phyloP scores from a whole-genome alignment of 2,888 invertebrate species.

The Tridacna gigas region DNA sequence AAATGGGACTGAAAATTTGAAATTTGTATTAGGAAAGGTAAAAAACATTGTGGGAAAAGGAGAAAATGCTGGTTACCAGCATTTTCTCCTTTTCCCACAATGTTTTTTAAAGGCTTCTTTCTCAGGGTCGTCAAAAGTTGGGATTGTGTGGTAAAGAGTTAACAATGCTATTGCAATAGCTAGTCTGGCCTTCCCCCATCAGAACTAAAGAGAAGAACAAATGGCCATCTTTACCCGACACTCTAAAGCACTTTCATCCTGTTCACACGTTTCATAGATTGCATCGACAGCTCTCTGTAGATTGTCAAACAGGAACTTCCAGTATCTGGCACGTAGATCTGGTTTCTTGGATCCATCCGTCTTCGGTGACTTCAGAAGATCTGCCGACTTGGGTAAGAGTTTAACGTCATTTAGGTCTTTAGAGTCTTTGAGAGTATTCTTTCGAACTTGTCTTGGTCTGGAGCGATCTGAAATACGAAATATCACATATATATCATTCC shows the following conservation, averaged over 20 bases:
- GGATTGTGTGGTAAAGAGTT: no score
- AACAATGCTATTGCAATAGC: no score
- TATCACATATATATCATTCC: no score
- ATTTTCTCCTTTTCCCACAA: no score
- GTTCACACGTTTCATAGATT: slow-evolving; percentile 97
- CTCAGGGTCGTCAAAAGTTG: no score
- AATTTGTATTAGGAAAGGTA: no score
- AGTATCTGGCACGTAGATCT: slow-evolving; percentile 95
- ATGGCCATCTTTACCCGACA: slow-evolving; percentile 87
- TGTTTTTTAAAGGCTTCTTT: no score
- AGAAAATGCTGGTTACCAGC: no score
- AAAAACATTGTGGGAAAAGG: no score
- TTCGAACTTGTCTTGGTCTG: slow-evolving; percentile 58
- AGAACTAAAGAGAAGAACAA: no score
- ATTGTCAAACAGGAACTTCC: slow-evolving; percentile 98
- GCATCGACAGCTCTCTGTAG: slow-evolving; percentile 96
- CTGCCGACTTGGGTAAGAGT: slow-evolving; percentile 57
- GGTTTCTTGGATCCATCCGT: slow-evolving; percentile 78
- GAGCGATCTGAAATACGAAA: slow-evolving; percentile 61
- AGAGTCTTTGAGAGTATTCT: slow-evolving; percentile 48
- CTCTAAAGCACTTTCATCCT: slow-evolving; percentile 96
- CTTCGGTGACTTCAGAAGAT: slow-evolving; percentile 77
- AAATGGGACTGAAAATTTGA: no score
- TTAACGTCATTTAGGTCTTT: slow-evolving; percentile 24
- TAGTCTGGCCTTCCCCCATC: no score